Base-by-base conservation (phyloP, 1,140 invertebrate species). In the Anthonomus grandis region DNA sequence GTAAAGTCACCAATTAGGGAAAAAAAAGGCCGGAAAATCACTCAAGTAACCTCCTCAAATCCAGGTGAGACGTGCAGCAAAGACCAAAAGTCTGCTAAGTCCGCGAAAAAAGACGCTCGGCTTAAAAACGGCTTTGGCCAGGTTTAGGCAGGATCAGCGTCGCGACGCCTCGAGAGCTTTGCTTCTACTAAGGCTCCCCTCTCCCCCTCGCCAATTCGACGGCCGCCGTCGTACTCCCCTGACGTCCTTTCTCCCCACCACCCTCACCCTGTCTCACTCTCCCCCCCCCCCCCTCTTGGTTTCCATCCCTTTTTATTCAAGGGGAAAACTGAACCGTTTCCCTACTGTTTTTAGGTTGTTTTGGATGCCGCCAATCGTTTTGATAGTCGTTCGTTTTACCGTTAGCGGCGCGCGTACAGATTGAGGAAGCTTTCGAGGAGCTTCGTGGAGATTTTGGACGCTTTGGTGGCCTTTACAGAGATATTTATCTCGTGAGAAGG, bases 81-180 rank as follows among this genome's bases (percentile, higher is more conserved):
- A 69, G 67, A 68, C 64, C 62, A 69, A 69, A 69, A 69, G 65
- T 69, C 68, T 61, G 54, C 66, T 70, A 68, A 69, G 67, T 68
- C 65, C 62, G 54, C 58, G 65, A 67, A 70, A 70, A 70, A 70
- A 70, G 68, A 60, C 64, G 62, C 56, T 59, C 62, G 64, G 69
- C 70, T 72, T 72, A 72, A 70, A 72, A 72, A 63, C 67, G 64
- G 69, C 69, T 72, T 72, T 69, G 64, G 61, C 62, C 64, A 64
- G 70, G 69, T 72, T 72, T 72, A 72, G 66, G 60, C 54, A 67
- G 70, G 70, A 72, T 72, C 67, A 71, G 62, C 67, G 64, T 69
- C 67, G 67, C 70, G 69, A 67, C 70, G 65, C 60, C 64, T 57
- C 67, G 68, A 70, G 64, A 70, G 70, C 70, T 71, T 70, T 71